Percentiles rank a stretch among this genome's conserved stretches.
These are phyloP conservation scores for Chrysochloris asiatica DNA, from an alignment of 2,113 vertebrate species.

Conservation along the genomic window DNA sequence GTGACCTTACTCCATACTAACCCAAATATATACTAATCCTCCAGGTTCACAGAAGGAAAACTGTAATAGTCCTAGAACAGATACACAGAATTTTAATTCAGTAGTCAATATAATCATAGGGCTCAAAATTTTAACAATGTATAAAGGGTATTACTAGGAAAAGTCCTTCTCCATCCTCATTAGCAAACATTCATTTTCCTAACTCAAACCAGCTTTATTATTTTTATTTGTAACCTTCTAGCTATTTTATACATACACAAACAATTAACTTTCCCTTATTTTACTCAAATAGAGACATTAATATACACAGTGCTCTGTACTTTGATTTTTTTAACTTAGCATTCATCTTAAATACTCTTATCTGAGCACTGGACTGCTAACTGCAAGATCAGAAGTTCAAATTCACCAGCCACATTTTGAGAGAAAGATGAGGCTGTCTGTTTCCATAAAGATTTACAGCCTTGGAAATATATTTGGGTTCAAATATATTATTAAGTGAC, in stretches of 20 bases:
- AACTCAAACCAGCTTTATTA: background rate
- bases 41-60: slow-evolving; percentile 41
- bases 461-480: no score
- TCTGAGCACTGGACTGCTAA: no score
- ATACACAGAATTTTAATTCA: slow-evolving; percentile 28
- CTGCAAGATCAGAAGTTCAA: no score
- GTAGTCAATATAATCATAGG: background rate
- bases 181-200: background rate
- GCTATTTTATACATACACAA: background rate
- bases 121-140: slow-evolving; percentile 11
- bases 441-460: no score
- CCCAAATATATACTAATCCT: background rate
- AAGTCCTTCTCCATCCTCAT: background rate
- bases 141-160: background rate
- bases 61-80: slow-evolving; percentile 4
- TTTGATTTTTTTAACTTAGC: slow-evolving; percentile 11
- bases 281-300: slow-evolving; percentile 22
- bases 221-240: background rate
- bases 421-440: no score
- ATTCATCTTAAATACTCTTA: slow-evolving; percentile 22
- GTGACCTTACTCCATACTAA: slow-evolving; percentile 41
- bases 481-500: slow-evolving; percentile 34
- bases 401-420: no score
- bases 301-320: background rate
- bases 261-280: background rate